Percentiles rank a stretch among this genome's conserved stretches.
Conservation (phyloP, 2,888 invertebrate species). For the Beris morrisii region DNA sequence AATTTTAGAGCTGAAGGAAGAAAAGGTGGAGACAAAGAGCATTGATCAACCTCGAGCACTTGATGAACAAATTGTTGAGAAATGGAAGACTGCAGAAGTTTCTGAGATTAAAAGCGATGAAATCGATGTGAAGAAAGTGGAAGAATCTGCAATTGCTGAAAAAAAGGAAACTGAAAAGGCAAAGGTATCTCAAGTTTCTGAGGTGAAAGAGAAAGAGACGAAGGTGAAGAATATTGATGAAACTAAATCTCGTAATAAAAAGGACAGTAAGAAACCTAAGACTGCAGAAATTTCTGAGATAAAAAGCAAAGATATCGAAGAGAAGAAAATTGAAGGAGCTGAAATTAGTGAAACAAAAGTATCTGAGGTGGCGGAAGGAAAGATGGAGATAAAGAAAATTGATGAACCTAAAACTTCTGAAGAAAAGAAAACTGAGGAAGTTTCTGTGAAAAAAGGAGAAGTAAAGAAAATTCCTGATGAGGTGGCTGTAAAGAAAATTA, state of each 20-base stretch:
- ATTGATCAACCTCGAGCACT: not conserved
- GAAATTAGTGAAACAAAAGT: not conserved
- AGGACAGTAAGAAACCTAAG: not conserved
- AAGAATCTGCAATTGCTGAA: not conserved
- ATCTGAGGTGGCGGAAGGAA: not conserved
- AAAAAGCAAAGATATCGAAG: not conserved
- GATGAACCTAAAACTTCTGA: constrained; percentile 40
- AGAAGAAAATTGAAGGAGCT: constrained; percentile 33
- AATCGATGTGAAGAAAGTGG: not conserved
- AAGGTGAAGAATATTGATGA: not conserved
- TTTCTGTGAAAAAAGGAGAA: constrained; percentile 32
- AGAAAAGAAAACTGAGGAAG: constrained; percentile 15
- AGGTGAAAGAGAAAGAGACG: not conserved
- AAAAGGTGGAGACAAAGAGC: constrained; percentile 7
- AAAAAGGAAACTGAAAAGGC: constrained; percentile 3
- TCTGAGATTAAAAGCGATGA: constrained; percentile 10
- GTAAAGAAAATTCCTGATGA: not conserved
- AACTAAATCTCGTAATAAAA: not conserved
- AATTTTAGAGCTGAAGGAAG: not conserved
- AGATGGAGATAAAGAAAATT: constrained; percentile 34
- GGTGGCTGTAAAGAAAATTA: constrained; percentile 14
- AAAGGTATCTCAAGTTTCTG: not conserved
- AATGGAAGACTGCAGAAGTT: not conserved
- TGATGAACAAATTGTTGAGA: constrained; percentile 42
- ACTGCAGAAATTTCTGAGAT: constrained; percentile 10